These are phyloP conservation scores for Delphinapterus leucas DNA, from an alignment of 2,113 vertebrate genomes.

Conservation along the genomic window DNA sequence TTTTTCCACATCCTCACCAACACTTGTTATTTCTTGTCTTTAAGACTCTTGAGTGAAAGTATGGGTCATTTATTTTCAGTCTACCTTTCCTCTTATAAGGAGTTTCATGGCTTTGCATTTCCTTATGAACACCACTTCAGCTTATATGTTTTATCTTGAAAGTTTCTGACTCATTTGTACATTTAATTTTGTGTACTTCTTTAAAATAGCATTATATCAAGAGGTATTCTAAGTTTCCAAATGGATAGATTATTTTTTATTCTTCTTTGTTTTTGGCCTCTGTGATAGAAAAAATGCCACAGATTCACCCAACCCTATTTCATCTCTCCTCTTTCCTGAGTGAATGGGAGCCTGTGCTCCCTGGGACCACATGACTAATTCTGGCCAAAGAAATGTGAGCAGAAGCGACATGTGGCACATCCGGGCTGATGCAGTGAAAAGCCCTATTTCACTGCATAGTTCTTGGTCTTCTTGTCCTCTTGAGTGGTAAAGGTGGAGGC, in stretches of 20 bases:
- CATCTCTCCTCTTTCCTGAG: background rate
- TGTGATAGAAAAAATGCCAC: background rate
- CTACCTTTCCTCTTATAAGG: background rate
- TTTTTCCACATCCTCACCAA: background rate
- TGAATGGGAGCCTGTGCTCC: too few species aligned
- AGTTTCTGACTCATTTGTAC: background rate
- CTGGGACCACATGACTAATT: background rate
- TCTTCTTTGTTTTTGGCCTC: background rate
- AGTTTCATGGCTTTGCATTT: background rate
- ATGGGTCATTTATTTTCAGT: background rate
- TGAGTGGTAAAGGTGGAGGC: background rate
- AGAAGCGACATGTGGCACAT: background rate
- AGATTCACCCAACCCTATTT: background rate
- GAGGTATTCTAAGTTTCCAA: background rate
- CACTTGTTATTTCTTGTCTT: background rate
- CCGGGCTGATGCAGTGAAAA: background rate
- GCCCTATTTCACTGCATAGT: background rate
- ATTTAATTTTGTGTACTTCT: conserved; percentile 13
- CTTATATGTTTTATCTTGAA: background rate
- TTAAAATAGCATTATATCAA: background rate
- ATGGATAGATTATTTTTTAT: background rate
- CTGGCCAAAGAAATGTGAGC: background rate
- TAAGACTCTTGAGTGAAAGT: background rate
- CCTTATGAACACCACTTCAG: background rate
- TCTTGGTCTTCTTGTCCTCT: background rate